Base-by-base conservation (phyloP, 2,888 invertebrate species). In the Colletes collaris region DNA sequence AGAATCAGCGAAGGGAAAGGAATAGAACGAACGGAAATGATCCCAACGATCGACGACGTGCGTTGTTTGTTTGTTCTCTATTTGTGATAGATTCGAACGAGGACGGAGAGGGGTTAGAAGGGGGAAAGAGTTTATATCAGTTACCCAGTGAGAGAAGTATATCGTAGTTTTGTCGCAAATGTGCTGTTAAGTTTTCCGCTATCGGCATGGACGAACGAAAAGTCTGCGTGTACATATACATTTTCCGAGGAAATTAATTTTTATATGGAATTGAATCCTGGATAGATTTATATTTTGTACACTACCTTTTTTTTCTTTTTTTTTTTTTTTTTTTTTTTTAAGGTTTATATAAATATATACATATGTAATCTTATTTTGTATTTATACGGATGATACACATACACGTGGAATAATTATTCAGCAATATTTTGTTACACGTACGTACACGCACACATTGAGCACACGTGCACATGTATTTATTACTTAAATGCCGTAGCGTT, bases 211-310 rank as follows among this genome's bases (percentile, higher is more conserved):
- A 68, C 66, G 50, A 72, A 62, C 70, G 60, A 73, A 59, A 16
- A 74, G 74, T 76, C 72, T 68, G 79, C 79, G 69, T 79, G 81
- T 81, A 76, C 69, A 77, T 79, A 81, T 82, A 86, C 70, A 79
- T 84, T 87, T 81, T 77, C 55, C 63, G 59, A 80, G 69, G 67
- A 78, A 80, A 69, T 79, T 84, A 77, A 84, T 84, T 84, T 79
- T 84, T 86, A 82, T 81, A 73, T 76, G 49, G 53, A 59, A 81
- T 70, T 69, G 68, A 77, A 83, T 75, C 74, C 79, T 84, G 72
- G 76, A 85, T 82, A 87, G 83, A 82, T 86, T 86, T 87, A 86
- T 88, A 89, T 88, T 89, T 89, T 89, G 87, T 89, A 89, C 82
- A 87, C 87, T 79, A 84, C 74, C 69, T 76, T 83, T 81, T 82